Evolutionary conservation across 2,888 invertebrate genomes (phyloP), one percentile per base, ranked within the genome.

Genomic region (Lucinisca nassula): DNA sequence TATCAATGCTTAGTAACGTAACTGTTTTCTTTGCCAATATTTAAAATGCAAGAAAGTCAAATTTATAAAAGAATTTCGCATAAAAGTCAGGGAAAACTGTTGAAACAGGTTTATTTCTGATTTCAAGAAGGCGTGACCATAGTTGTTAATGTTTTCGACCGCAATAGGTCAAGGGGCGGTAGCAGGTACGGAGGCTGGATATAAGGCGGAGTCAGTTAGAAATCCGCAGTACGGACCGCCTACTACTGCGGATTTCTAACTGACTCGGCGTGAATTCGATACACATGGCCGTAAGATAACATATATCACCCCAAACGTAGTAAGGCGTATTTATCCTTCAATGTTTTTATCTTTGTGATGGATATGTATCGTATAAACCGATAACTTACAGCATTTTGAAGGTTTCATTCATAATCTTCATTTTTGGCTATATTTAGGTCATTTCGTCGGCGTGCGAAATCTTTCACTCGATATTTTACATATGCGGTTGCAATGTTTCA

Each of bases 241-340:
- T 67, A 35, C 35, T 6, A 67, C 35, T 35, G 67, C 3, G 35
- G 24, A 67, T 35, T 24, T 14, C n/a, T 35, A 67, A 10, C 61
- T 6, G 17, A 35, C 88, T 45, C 88, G 82, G 88, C 83, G 88
- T 88, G 90, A 75, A 76, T 87, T 87, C 61, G 45, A 85, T 82
- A 88, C 82, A 73, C 70, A 74, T 55, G 51, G 78, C 83, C 45
- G 73, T 74, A 79, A 80, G 85, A 86, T 88, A 84, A 88, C 88
- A 88, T 90, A 90, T 80, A 88, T 88, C 86, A 90, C 86, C 37
- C 40, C 27, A 45, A 67, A 17, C 67, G 78, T 30, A 58, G 82
- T 80, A 80, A 87, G 58, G 70, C 79, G 67, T 81, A 72, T 82
- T 82, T 80, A 82, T 81, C 79, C 72, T 84, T 80, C 80, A 82